phyloP scores from a whole-genome alignment of 2,888 invertebrate genomes.

The Stenichneumon culpator region DNA sequence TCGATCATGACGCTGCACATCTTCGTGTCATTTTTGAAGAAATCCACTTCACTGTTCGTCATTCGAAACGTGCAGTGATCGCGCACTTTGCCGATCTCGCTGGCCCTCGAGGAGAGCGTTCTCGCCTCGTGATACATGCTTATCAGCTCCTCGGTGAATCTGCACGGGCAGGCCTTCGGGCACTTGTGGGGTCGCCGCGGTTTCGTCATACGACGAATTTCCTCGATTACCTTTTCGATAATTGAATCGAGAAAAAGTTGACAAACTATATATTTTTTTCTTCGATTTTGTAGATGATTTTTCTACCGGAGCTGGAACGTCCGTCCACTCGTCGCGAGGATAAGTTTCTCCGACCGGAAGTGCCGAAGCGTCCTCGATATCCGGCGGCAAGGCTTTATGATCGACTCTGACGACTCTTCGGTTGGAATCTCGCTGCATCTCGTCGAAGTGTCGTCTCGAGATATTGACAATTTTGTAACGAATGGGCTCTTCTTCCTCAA shows the following conservation, averaged over 20 bases:
- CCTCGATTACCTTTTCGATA: conserved; percentile 27
- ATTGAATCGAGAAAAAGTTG: not conserved
- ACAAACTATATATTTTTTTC: not conserved
- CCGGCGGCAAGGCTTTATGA: conserved; percentile 23
- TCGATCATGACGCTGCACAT: conserved; percentile 61
- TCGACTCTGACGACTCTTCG: conserved; percentile 34
- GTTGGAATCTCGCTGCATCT: not conserved
- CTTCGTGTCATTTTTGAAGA: conserved; percentile 58
- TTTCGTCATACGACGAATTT: conserved; percentile 41
- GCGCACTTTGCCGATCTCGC: conserved; percentile 6
- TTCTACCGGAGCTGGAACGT: conserved; percentile 40
- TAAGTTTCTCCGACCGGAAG: not conserved
- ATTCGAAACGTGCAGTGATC: conserved; percentile 59
- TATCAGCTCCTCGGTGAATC: conserved; percentile 54
- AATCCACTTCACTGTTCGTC: conserved; percentile 65
- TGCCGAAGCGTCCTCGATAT: not conserved
- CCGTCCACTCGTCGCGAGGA: conserved; percentile 36
- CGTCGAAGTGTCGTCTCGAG: conserved; percentile 31
- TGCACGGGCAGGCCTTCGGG: conserved; percentile 58
- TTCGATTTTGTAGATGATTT: not conserved
- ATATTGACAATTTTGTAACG: conserved; percentile 20
- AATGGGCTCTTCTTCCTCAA: conserved; percentile 2
- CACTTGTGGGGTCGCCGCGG: conserved; percentile 50
- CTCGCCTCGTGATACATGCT: conserved; percentile 55
- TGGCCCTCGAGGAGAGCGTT: conserved; percentile 42